These are phyloP conservation scores for Frankliniella intonsa DNA, from an alignment of 2,888 invertebrate species.

Conservation along the genomic window DNA sequence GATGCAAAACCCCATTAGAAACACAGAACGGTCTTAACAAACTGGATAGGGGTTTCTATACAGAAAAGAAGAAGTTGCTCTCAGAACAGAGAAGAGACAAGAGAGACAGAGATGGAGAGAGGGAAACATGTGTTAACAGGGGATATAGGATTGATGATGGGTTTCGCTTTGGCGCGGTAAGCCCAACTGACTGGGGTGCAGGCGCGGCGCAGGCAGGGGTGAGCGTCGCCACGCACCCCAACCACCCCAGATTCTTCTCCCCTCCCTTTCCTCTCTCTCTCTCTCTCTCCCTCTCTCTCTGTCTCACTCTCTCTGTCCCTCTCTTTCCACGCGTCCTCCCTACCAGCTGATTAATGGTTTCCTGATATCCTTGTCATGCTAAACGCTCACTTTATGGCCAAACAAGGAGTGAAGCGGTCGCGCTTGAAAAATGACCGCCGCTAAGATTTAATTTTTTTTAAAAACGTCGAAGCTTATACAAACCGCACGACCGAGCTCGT, in stretches of 20 bases:
- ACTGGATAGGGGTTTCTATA: too few species aligned
- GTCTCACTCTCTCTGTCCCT: not conserved
- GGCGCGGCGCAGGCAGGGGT: not conserved
- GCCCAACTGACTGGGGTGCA: conserved; percentile 8
- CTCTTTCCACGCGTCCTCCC: not conserved
- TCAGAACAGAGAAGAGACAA: not conserved
- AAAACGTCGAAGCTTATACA: not conserved
- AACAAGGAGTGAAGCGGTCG: conserved; percentile 1
- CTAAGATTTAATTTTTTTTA: not conserved
- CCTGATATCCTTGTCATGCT: conserved; percentile 26
- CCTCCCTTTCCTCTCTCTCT: not conserved
- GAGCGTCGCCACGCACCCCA: not conserved
- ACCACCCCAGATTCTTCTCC: not conserved
- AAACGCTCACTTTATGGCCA: conserved; percentile 24
- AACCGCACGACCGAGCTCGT: not conserved
- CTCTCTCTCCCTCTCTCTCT: conserved; percentile 6
- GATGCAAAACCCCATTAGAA: too few species aligned
- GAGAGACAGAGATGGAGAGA: not conserved
- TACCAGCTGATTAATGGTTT: conserved; percentile 25
- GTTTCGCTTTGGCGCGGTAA: not conserved
- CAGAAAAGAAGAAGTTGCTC: too few species aligned
- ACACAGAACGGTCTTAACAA: too few species aligned
- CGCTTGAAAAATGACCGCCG: conserved; percentile 17
- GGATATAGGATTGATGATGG: conserved; percentile 24
- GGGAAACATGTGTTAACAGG: conserved; percentile 25